A percentile compares a stretch with the other conserved stretches of the same genome.
phyloP scores from a whole-genome alignment of 2,113 vertebrate genomes.

The Antigone vipio region DNA sequence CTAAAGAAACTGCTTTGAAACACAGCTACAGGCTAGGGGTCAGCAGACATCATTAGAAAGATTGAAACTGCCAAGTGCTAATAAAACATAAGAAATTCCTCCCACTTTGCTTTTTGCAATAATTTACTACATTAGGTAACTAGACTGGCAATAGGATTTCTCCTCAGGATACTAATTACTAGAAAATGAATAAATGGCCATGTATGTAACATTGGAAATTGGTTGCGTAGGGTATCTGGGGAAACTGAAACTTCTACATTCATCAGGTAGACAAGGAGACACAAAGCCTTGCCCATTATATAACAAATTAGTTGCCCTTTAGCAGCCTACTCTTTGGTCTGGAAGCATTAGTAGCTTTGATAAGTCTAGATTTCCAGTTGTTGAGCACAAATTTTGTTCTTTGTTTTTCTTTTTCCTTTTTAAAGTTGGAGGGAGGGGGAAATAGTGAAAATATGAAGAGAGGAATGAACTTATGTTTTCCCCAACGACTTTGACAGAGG shows the following conservation, averaged over 20 bases:
- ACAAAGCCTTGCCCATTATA: not conserved
- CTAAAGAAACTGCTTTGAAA: slow-evolving; percentile 12
- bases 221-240: not conserved
- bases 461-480: not conserved
- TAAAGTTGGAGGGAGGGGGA: not conserved
- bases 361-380: not conserved
- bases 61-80: slow-evolving; percentile 37
- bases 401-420: not conserved
- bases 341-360: not conserved
- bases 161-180: slow-evolving; percentile 58
- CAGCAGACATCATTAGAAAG: slow-evolving; percentile 40
- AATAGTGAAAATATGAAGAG: not conserved
- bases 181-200: slow-evolving; percentile 30
- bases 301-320: slow-evolving; percentile 6
- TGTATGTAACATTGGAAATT: not conserved
- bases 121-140: slow-evolving; percentile 63
- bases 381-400: not conserved
- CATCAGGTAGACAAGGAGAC: not conserved
- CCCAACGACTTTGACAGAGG: not conserved
- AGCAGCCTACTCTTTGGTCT: not conserved
- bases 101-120: slow-evolving; percentile 5
- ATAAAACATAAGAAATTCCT: slow-evolving; percentile 55
- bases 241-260: not conserved
- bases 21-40: slow-evolving; percentile 16
- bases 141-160: slow-evolving; percentile 53